Percentiles rank a stretch among this genome's conserved stretches.
These are phyloP conservation scores for Amphibalanus amphitrite DNA, from an alignment of 1,140 invertebrate genomes.

Conservation along the genomic window DNA sequence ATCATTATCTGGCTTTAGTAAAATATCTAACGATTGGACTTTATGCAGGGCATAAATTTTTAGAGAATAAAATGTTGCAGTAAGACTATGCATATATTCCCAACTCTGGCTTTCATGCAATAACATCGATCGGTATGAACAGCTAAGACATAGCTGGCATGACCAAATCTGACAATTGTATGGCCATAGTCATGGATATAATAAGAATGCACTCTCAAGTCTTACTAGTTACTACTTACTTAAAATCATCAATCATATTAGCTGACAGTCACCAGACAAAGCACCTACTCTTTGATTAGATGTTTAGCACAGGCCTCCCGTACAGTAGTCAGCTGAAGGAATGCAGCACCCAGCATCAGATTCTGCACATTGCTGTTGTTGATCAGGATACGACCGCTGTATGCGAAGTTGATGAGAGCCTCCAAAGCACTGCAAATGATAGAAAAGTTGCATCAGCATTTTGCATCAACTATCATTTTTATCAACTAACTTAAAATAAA, in stretches of 20 bases:
- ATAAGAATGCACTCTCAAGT: not conserved
- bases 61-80: no score
- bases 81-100: no score
- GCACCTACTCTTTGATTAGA: constrained; percentile 46
- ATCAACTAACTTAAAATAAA: no score
- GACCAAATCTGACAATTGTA: not conserved
- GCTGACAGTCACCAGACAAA: constrained; percentile 5
- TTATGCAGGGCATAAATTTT: no score
- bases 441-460: no score
- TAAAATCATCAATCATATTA: constrained; percentile 7
- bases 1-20: no score
- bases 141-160: no score
- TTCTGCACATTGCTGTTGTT: constrained; percentile 65
- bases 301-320: constrained; percentile 59
- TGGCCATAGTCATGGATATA: not conserved
- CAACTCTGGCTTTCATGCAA: not conserved
- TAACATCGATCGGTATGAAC: not conserved
- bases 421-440: constrained; percentile 53
- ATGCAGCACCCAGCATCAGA: constrained; percentile 72
- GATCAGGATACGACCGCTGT: constrained; percentile 59
- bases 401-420: constrained; percentile 69
- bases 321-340: constrained; percentile 61
- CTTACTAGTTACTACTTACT: not conserved
- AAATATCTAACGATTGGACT: no score
- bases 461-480: no score